Percentiles rank a stretch among this genome's conserved stretches.
These are phyloP conservation scores for Alectura lathami DNA, from an alignment of 2,113 vertebrate species.

Conservation along the genomic window DNA sequence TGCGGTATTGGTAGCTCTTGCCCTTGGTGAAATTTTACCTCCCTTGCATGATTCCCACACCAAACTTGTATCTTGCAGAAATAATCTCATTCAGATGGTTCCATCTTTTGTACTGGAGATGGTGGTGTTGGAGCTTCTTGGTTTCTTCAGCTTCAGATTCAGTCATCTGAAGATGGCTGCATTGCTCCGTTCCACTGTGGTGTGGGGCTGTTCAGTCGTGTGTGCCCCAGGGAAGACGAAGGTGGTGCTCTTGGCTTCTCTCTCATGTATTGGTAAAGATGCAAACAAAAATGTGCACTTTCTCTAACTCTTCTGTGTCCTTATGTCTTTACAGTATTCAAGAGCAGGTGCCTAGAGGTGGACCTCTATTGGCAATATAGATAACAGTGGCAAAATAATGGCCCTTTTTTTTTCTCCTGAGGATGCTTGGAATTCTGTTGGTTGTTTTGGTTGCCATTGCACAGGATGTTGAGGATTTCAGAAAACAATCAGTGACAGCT, in stretches of 20 bases:
- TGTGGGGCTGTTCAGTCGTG: not conserved
- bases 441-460: not conserved
- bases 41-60: not conserved
- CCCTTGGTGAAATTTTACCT: not conserved
- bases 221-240: not conserved
- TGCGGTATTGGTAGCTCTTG: fast-evolving
- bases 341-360: not conserved
- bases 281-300: not conserved
- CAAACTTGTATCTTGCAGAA: not conserved
- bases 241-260: not conserved
- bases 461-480: not conserved
- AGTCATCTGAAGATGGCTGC: not conserved
- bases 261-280: not conserved
- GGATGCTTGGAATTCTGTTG: not conserved
- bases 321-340: not conserved
- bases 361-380: not conserved
- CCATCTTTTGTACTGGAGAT: not conserved
- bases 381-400: not conserved
- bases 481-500: not conserved
- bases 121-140: not conserved
- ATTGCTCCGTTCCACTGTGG: not conserved
- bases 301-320: not conserved
- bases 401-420: not conserved
- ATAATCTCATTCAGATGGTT: not conserved
- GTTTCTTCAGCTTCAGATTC: not conserved